These are phyloP conservation scores for Drosophila nr. perissopoda DNA, from an alignment of 2,888 invertebrate species.

Conservation along the genomic window DNA sequence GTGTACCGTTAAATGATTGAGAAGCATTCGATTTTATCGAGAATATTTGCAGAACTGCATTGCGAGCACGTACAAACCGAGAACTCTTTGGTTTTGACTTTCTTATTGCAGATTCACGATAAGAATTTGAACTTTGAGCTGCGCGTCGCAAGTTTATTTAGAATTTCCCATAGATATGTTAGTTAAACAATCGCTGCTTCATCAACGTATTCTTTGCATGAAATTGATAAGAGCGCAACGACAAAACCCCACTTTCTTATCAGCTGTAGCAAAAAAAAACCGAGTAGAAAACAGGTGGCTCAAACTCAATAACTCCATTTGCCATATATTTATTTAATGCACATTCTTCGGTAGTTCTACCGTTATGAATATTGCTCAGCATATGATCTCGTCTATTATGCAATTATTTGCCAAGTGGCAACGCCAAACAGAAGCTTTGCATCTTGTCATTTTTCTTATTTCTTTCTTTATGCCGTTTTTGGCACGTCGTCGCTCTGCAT, in stretches of 20 bases:
- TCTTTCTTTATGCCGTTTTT: constrained; percentile 24
- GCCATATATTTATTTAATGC: not conserved
- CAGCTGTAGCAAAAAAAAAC: constrained; percentile 1
- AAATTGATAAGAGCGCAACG: constrained; percentile 18
- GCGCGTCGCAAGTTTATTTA: constrained; percentile 22
- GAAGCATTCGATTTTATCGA: not conserved
- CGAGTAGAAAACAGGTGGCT: not conserved
- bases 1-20: not conserved
- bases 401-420: constrained; percentile 7
- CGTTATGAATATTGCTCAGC: constrained; percentile 2
- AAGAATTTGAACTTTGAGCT: constrained; percentile 9
- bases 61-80: constrained; percentile 11
- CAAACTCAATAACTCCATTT: constrained; percentile 5
- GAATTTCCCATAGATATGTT: constrained; percentile 20
- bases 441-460: constrained; percentile 14
- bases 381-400: not conserved
- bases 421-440: constrained; percentile 21
- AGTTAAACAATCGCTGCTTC: not conserved
- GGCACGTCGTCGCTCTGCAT: constrained; percentile 46
- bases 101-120: constrained; percentile 17
- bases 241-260: constrained; percentile 8
- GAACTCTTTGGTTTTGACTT: not conserved
- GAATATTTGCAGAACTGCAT: not conserved
- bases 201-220: not conserved
- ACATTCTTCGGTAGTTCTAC: constrained; percentile 10